These are phyloP conservation scores for Urosaurus nigricauda DNA, from an alignment of 2,797 vertebrate species.

Conservation along the genomic window DNA sequence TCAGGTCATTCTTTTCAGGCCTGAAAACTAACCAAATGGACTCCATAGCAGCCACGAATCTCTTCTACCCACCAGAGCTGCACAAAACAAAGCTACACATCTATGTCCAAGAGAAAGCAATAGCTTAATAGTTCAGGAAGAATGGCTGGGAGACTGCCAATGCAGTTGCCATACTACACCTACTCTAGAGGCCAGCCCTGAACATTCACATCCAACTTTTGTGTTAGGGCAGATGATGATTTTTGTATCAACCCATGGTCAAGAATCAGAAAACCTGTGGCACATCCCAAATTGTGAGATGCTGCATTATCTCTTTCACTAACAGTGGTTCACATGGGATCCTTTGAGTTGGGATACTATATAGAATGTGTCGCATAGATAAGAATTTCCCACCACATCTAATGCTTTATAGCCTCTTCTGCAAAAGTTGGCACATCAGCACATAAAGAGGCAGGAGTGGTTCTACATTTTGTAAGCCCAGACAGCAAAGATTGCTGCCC, in stretches of 20 bases:
- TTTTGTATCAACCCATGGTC: background rate
- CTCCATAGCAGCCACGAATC: too few species aligned
- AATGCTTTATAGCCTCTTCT: background rate
- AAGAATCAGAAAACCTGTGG: background rate
- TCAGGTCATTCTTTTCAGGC: too few species aligned
- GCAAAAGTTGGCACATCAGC: background rate
- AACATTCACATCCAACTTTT: background rate
- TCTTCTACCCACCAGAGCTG: too few species aligned
- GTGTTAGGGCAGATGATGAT: background rate
- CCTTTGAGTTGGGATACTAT: background rate
- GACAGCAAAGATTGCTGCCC: background rate
- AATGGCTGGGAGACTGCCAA: too few species aligned
- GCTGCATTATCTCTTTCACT: background rate
- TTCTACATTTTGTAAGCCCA: background rate
- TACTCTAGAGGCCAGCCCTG: background rate
- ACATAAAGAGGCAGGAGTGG: background rate
- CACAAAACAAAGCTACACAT: too few species aligned
- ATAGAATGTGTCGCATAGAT: background rate
- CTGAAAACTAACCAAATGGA: too few species aligned
- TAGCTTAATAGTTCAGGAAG: too few species aligned
- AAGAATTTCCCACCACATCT: background rate
- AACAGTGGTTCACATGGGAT: background rate
- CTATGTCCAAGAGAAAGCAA: too few species aligned
- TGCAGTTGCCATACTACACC: background rate
- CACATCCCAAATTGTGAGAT: too few species aligned